Base-by-base conservation (phyloP, 1,140 invertebrate species). In the Caenorhabditis tropicalis region DNA sequence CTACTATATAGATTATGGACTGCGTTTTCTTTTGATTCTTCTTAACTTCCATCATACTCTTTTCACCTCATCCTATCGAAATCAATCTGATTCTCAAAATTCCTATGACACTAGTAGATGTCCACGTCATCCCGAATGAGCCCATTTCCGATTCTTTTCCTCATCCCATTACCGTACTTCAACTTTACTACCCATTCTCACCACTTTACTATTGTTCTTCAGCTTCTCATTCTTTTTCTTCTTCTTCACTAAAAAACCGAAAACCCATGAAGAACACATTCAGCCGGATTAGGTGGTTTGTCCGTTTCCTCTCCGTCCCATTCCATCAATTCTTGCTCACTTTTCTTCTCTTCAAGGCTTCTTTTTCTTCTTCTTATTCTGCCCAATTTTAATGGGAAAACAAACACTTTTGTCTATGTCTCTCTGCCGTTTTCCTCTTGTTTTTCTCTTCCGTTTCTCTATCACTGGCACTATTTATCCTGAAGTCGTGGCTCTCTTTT, bases 221-320 rank as follows among this genome's bases (percentile, higher is more conserved):
- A 58, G 12, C 31, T 7, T 29, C 31, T 60, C 27, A 24, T 21
- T 65, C 21, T 12, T n/a, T 19, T 65, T 19, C 16, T 19, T n/a
- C 58, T 65, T 24, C 6, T 21, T 39, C 29, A 21, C 24, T 29
- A 65, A 65, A 65, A 65, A 65, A 10, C 36, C 19, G n/a, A 46
- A 74, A 74, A 74, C 33, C 65, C 65, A 74, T 74, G 36, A 74
- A 74, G 65, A 74, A 74, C 65, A 74, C 65, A 74, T 74, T 74
- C 65, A 43, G 65, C 36, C 65, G 65, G 65, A 46, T 74, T 74
- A 74, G 65, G 65, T 74, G 65, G 19, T 74, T 74, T 12, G 39
- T 74, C 29, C 43, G 36, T 43, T 56, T n/a, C 29, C 9, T 21
- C 15, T 33, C 43, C 65, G 27, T 31, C 31, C 65, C 65, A 74